A percentile compares a stretch with the other conserved stretches of the same genome.
These are phyloP conservation scores for Microtus oregoni DNA, from an alignment of 2,113 vertebrate genomes.

Conservation along the genomic window DNA sequence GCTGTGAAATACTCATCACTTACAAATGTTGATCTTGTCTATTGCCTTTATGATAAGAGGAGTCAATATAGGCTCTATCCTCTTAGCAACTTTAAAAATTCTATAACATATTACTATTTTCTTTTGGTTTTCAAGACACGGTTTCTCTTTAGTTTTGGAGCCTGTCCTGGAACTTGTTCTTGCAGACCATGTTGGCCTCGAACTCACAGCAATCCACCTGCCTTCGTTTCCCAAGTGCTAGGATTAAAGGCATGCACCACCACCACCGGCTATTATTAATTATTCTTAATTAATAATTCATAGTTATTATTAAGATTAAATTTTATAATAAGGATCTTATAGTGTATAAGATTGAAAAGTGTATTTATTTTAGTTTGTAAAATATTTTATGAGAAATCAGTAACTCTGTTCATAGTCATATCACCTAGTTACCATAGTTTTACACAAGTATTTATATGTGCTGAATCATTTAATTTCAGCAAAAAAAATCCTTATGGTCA, in stretches of 20 bases:
- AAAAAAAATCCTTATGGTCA: background rate
- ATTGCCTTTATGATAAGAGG: background rate
- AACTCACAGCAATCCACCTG: too few species aligned
- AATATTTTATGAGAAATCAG: background rate
- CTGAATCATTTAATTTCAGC: background rate
- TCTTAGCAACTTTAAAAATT: background rate
- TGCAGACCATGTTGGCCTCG: too few species aligned
- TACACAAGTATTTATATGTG: background rate
- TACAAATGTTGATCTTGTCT: background rate
- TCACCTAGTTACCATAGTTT: background rate
- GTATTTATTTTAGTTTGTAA: background rate
- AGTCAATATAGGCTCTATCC: background rate
- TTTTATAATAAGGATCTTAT: background rate
- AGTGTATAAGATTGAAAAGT: background rate
- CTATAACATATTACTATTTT: background rate
- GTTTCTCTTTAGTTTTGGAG: too few species aligned
- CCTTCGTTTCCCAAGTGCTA: too few species aligned
- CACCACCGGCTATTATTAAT: background rate
- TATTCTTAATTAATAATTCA: background rate
- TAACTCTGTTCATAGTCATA: background rate
- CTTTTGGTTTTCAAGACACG: too few species aligned
- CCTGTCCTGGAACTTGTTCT: too few species aligned
- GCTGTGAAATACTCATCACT: background rate
- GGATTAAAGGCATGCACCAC: too few species aligned
- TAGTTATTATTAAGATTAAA: background rate